phyloP scores from a whole-genome alignment of 1,140 invertebrate genomes.

The Phenacoccus solenopsis region DNA sequence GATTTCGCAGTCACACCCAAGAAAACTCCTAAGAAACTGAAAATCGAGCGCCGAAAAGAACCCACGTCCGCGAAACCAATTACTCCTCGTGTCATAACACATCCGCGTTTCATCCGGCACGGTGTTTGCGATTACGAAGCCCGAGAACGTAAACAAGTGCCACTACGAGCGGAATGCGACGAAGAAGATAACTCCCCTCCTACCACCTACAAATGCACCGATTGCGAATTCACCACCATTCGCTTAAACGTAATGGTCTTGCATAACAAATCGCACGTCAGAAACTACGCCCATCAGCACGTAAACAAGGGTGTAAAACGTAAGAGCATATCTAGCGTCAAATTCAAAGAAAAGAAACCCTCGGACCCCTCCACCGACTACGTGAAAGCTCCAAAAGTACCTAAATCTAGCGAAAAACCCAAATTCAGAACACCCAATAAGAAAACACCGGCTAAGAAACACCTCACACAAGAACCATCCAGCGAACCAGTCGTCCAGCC shows the following conservation, averaged over 20 bases:
- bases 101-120: conserved; percentile 36
- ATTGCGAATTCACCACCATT: conserved; percentile 47
- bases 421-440: neutral
- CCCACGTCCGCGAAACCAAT: conserved; percentile 7
- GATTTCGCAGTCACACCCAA: conserved; percentile 39
- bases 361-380: neutral
- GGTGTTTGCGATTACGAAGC: conserved; percentile 48
- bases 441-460: neutral
- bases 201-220: conserved; percentile 44
- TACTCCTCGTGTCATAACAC: conserved; percentile 34
- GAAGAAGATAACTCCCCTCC: conserved; percentile 19
- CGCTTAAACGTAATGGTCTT: conserved; percentile 53
- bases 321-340: neutral
- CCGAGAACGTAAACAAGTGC: conserved; percentile 41
- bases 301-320: neutral
- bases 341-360: neutral
- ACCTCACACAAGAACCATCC: neutral
- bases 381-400: neutral
- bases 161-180: conserved; percentile 23
- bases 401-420: neutral
- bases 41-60: conserved; percentile 23
- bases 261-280: conserved; percentile 50
- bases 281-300: conserved; percentile 27
- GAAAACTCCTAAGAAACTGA: conserved; percentile 27
- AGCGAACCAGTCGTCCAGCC: neutral